Percentiles rank a stretch among this genome's conserved stretches.
Conservation (phyloP, 1,140 invertebrate genomes). For the Hylaeus volcanicus region DNA sequence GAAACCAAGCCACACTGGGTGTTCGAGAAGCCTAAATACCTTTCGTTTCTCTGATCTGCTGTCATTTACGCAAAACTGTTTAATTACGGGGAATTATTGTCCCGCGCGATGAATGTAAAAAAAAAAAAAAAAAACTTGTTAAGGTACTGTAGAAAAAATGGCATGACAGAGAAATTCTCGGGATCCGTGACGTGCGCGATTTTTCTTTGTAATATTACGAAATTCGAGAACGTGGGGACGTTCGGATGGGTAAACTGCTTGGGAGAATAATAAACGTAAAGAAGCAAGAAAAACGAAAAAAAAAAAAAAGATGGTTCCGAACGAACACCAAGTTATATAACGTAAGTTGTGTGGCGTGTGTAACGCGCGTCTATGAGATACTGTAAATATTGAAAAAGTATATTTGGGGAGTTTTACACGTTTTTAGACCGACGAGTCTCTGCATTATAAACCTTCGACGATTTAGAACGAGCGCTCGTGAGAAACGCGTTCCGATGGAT, state of each 20-base stretch:
- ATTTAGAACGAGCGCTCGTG: background rate
- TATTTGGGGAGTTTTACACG: constrained; percentile 53
- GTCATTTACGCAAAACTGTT: background rate
- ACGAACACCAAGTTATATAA: constrained; percentile 59
- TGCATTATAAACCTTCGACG: constrained; percentile 19
- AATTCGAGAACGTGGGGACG: background rate
- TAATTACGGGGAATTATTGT: background rate
- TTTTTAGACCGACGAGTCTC: constrained; percentile 55
- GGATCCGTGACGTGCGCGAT: background rate
- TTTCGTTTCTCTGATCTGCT: background rate
- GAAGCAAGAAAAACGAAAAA: background rate
- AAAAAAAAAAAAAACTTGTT: background rate
- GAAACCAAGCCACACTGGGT: background rate
- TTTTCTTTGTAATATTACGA: constrained; percentile 25
- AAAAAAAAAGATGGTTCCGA: background rate
- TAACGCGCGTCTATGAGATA: constrained; percentile 36
- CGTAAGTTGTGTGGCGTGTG: constrained; percentile 43
- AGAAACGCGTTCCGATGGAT: constrained; percentile 23
- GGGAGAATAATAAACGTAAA: background rate
- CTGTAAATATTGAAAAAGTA: constrained; percentile 58
- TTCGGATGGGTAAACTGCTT: background rate
- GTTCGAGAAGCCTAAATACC: background rate
- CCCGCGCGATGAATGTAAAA: background rate
- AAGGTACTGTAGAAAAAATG: constrained; percentile 7
- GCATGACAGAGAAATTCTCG: background rate